phyloP scores from a whole-genome alignment of 2,113 vertebrate genomes.

The Rhombomys opimus region DNA sequence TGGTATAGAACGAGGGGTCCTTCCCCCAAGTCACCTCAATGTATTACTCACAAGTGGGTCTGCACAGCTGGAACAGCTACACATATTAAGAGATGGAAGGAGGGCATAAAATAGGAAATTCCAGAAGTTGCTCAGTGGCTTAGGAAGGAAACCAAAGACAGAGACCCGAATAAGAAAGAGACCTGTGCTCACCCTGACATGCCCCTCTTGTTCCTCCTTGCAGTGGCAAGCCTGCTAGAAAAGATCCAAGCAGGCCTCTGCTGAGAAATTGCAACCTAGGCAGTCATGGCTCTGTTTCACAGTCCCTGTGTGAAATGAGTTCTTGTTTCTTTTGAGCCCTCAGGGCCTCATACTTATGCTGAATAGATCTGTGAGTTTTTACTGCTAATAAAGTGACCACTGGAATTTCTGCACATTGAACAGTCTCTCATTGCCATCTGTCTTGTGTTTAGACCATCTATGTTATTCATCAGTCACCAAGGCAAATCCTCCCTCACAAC shows the following conservation, averaged over 20 bases:
- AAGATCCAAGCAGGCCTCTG: not conserved
- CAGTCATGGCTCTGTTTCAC: not conserved
- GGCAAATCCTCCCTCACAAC: not conserved
- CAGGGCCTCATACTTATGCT: not conserved
- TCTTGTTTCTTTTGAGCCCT: not conserved
- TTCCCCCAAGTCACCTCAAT: not conserved
- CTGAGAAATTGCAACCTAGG: not conserved
- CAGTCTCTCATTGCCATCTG: not conserved
- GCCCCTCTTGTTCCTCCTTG: not conserved
- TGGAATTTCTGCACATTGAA: not conserved
- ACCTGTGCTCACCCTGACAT: not conserved
- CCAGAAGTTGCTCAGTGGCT: not conserved
- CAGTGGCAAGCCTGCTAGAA: fast-evolving
- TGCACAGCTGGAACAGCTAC: not conserved
- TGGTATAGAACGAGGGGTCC: not conserved
- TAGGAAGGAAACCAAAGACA: not conserved
- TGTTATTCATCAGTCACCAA: not conserved
- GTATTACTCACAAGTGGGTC: not conserved
- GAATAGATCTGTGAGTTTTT: slow-evolving; percentile 25
- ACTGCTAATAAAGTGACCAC: not conserved
- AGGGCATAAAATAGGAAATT: not conserved
- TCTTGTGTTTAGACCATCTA: not conserved
- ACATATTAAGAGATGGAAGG: not conserved
- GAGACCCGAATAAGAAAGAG: not conserved
- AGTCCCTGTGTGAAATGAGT: not conserved